phyloP scores from a whole-genome alignment of 1,140 invertebrate species.

The Drosophila kohkoa region DNA sequence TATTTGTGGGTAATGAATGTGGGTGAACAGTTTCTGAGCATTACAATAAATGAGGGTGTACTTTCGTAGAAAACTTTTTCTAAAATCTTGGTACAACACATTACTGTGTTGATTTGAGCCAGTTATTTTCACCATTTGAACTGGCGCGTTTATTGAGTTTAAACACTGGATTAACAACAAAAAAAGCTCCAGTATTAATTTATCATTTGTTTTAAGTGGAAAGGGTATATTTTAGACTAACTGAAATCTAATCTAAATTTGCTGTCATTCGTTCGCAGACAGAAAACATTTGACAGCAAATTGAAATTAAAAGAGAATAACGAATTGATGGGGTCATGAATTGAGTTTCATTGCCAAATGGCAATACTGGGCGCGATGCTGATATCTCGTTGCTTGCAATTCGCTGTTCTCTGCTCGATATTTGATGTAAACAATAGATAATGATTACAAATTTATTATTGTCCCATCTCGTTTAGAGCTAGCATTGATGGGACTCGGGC shows the following conservation, averaged over 20 bases:
- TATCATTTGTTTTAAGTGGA: no score
- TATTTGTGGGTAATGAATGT: no score
- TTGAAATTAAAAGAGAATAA: constrained; percentile 35
- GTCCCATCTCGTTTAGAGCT: neutral
- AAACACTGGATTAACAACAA: no score
- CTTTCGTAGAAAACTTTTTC: no score
- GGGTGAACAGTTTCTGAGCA: no score
- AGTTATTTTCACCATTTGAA: no score
- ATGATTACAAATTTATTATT: constrained; percentile 72
- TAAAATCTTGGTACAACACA: no score
- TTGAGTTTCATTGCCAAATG: constrained; percentile 31
- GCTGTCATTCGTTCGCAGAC: neutral
- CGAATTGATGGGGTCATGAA: constrained; percentile 20
- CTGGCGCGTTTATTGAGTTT: no score
- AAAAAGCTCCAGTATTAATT: no score
- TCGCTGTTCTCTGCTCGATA: neutral
- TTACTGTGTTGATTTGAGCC: no score
- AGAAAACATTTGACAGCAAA: constrained; percentile 22
- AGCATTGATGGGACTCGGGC: constrained; percentile 11
- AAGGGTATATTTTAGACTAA: neutral
- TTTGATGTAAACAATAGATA: constrained; percentile 40
- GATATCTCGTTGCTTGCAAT: neutral
- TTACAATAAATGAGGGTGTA: no score
- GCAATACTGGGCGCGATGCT: constrained; percentile 1
- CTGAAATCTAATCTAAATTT: neutral